Evolutionary conservation across 2,797 vertebrate genomes (phyloP).

Genomic region (Anguilla obscura): DNA sequence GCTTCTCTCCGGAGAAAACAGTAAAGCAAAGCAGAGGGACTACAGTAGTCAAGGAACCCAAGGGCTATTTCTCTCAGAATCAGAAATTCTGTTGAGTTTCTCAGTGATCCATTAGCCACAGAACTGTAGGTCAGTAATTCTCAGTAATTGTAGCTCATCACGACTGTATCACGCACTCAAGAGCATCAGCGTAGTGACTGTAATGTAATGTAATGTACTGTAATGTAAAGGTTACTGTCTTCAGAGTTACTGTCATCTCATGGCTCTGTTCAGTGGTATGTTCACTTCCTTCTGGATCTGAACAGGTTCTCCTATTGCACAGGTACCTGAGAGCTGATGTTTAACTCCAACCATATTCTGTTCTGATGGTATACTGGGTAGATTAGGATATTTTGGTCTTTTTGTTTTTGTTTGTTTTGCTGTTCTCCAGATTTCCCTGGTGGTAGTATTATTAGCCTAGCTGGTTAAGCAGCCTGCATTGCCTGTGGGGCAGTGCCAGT

Average conservation of each 20-base stretch:
- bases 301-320: background rate
- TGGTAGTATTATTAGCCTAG: background rate
- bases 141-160: background rate
- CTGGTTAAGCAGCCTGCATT: background rate
- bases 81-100: background rate
- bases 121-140: background rate
- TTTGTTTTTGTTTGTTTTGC: background rate
- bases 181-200: background rate
- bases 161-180: no score
- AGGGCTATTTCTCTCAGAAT: slow-evolving; percentile 34
- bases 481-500: background rate
- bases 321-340: background rate
- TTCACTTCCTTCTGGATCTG: background rate
- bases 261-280: background rate
- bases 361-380: background rate
- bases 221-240: background rate
- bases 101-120: background rate
- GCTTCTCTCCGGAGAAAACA: background rate
- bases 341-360: background rate
- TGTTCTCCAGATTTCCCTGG: background rate
- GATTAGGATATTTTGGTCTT: background rate
- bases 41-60: slow-evolving; percentile 36
- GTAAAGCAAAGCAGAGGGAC: slow-evolving; percentile 21
- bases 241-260: background rate
- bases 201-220: background rate